phyloP scores from a whole-genome alignment of 1,140 invertebrate species.

The Pomacea maculata region DNA sequence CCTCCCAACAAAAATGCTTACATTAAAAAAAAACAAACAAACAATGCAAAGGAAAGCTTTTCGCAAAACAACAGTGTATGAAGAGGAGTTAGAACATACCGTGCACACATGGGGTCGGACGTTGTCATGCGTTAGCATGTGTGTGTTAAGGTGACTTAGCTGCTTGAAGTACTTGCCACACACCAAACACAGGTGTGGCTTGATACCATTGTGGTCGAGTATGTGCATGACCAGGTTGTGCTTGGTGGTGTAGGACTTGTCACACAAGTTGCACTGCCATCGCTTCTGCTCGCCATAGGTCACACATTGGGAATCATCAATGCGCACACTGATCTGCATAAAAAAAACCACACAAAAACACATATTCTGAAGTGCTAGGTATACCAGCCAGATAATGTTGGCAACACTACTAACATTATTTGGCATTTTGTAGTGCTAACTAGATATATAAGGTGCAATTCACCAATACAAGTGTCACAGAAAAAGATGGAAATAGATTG shows the following conservation, averaged over 20 bases:
- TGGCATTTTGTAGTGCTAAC: too few relatives aligned
- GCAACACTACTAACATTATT: too few relatives aligned
- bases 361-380: too few relatives aligned
- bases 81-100: not conserved
- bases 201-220: constrained; percentile 61
- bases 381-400: too few relatives aligned
- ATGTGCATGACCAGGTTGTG: constrained; percentile 64
- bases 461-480: too few relatives aligned
- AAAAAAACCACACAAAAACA: too few relatives aligned
- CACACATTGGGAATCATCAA: constrained; percentile 56
- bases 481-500: too few relatives aligned
- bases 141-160: constrained; percentile 60
- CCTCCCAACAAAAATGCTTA: not conserved
- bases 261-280: constrained; percentile 60
- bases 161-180: constrained; percentile 65
- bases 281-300: constrained; percentile 54
- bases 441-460: too few relatives aligned
- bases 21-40: not conserved
- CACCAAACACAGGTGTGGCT: constrained; percentile 60
- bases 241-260: constrained; percentile 63
- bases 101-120: constrained; percentile 60
- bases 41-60: not conserved
- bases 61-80: not conserved
- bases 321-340: constrained; percentile 53
- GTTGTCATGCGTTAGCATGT: constrained; percentile 64